Evolutionary conservation across 2,113 vertebrate species (phyloP).

Genomic region (Heliornis fulica): DNA sequence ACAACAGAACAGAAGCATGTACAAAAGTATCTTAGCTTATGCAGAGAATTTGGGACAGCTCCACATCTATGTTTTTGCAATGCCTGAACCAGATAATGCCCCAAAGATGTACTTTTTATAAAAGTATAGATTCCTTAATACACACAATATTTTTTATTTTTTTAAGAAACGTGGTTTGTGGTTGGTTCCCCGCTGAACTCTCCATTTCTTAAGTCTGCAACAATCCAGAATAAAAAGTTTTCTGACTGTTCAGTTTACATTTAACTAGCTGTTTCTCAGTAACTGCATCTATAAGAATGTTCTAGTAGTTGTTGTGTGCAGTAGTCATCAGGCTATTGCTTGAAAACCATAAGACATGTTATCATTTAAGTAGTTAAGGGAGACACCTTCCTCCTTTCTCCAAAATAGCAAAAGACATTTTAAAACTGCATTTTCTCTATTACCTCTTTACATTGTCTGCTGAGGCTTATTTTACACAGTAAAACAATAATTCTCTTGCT

Average conservation of each 20-base stretch:
- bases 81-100: not conserved
- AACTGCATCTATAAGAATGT: not conserved
- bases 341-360: not conserved
- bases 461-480: not conserved
- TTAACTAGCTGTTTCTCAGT: not conserved
- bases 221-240: not conserved
- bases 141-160: not conserved
- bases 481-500: not conserved
- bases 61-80: not conserved
- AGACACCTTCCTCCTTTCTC: not conserved
- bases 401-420: not conserved
- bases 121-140: not conserved
- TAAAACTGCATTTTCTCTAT: not conserved
- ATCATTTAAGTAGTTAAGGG: not conserved
- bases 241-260: not conserved
- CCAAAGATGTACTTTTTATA: accelerated
- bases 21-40: not conserved
- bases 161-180: not conserved
- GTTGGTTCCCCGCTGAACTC: not conserved
- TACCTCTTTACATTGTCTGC: not conserved
- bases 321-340: not conserved
- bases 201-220: not conserved
- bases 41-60: not conserved
- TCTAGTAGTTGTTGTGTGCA: not conserved
- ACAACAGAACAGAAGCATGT: not conserved